Evolutionary conservation across 2,113 vertebrate species (phyloP).

Genomic region (Mormyrus lacerda): DNA sequence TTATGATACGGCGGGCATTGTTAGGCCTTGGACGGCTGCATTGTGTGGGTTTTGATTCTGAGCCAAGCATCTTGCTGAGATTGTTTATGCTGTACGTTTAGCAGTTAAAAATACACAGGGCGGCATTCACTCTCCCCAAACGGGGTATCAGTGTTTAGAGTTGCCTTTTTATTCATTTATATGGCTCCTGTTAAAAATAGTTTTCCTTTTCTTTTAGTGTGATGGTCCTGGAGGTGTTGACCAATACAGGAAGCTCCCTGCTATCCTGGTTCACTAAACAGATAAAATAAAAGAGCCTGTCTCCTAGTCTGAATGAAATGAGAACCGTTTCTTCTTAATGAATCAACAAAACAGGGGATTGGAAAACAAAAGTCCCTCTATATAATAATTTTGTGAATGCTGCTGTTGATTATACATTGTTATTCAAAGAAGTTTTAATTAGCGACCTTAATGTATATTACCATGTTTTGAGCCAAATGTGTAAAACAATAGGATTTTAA

Average conservation of each 20-base stretch:
- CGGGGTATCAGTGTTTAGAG: not conserved
- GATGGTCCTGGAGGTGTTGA: not conserved
- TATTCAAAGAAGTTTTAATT: conserved; percentile 43
- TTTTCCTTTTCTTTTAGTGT: not conserved
- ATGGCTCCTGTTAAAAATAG: conserved; percentile 3
- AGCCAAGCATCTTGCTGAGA: conserved; percentile 68
- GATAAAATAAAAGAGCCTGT: conserved; percentile 18
- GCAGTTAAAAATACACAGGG: conserved; percentile 44
- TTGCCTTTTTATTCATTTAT: not conserved
- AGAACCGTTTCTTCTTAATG: conserved; percentile 34
- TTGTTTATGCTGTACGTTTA: conserved; percentile 56
- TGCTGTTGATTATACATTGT: conserved; percentile 34
- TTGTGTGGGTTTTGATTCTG: conserved; percentile 62
- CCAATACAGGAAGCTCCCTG: not conserved
- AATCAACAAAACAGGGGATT: conserved; percentile 41
- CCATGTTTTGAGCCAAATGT: conserved; percentile 14
- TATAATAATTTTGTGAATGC: conserved; percentile 30
- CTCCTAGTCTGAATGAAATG: conserved; percentile 15
- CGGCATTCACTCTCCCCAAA: conserved; percentile 17
- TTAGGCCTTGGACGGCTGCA: conserved; percentile 51
- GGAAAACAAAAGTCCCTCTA: conserved; percentile 41
- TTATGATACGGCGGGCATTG: conserved; percentile 59
- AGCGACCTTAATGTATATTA: conserved; percentile 13
- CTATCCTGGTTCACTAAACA: not conserved
- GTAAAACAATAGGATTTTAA: not conserved